Base-by-base conservation (phyloP, 2,888 invertebrate species). In the Limnephilus rhombicus region DNA sequence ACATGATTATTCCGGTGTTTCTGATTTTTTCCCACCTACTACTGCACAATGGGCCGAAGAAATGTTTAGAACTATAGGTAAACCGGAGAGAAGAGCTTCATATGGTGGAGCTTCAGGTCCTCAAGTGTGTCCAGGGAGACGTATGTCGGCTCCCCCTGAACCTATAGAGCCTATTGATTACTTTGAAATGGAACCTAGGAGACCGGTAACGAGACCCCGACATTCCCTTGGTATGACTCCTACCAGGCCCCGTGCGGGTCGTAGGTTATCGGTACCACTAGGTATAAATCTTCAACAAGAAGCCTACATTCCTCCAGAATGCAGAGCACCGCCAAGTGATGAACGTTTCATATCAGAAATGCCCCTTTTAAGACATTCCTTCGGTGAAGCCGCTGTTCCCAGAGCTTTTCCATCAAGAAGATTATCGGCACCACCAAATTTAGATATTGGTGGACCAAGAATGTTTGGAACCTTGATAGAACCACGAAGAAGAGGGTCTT, bases 141-240 rank as follows among this genome's bases (percentile, higher is more conserved):
- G 88, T 24, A 37, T 89, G 80, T 89, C 88, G 41, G 88, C 80
- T 37, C 88, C 88, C 3, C 88, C 88, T 41, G 80, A 80, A 37
- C 24, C 31, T n/a, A 41, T 24, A 15, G 80, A 37, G 0, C 37
- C 37, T 11, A 18, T 89, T 11, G 88, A 89, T 80, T 89, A n/a
- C 68, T 89, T 89, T 24, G 88, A 89, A 37, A 24, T 89, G 24
- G 88, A 89, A 37, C 80, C 88, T 80, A 89, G 80, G n/a, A 80
- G 88, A 41, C 88, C 80, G 5, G 80, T 89, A 18, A 80, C 80
- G 4, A 41, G n/a, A 37, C 80, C 31, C 11, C 31, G 88, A 12
- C 41, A 89, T 80, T 89, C 88, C 2, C 12, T 89, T 80, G 88
- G 88, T 0, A 89, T 89, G 88, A 89, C 88, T 37, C 88, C 88